Percentiles rank a stretch among this genome's conserved stretches.
Conservation (phyloP, 2,797 vertebrate genomes). For the Numenius phaeopus region DNA sequence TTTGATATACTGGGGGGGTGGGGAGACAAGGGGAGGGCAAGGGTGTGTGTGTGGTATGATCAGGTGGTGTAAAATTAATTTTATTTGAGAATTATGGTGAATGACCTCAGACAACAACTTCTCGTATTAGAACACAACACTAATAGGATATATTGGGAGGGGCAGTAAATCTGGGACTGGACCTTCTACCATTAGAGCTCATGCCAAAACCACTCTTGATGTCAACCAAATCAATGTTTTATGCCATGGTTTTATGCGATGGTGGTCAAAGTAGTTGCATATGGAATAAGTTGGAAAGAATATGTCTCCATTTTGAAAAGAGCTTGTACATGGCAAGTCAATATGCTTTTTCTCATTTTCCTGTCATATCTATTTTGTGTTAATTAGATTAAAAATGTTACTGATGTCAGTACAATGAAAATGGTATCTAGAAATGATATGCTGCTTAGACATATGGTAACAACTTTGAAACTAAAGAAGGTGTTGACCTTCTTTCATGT, state of each 20-base stretch:
- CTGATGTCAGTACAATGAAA: constrained; percentile 65
- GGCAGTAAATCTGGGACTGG: background rate
- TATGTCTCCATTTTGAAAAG: constrained; percentile 13
- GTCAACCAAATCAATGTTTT: background rate
- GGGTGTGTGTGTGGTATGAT: background rate
- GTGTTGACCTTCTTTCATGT: background rate
- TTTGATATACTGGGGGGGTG: background rate
- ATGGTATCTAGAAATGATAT: constrained; percentile 39
- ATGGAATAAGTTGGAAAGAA: background rate
- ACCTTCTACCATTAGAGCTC: background rate
- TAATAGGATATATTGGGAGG: background rate
- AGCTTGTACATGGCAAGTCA: constrained; percentile 36
- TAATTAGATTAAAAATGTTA: constrained; percentile 68
- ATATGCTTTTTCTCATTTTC: constrained; percentile 12
- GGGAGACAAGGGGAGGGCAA: background rate
- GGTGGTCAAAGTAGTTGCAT: background rate
- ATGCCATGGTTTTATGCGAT: background rate
- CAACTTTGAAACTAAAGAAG: background rate
- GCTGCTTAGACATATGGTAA: background rate
- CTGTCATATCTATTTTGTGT: constrained; percentile 55
- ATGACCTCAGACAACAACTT: background rate
- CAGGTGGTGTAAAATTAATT: background rate
- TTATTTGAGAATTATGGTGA: background rate
- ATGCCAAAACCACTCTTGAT: background rate
- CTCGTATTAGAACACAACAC: background rate